phyloP scores from a whole-genome alignment of 1,140 invertebrate species.

The Drosophila littoralis region DNA sequence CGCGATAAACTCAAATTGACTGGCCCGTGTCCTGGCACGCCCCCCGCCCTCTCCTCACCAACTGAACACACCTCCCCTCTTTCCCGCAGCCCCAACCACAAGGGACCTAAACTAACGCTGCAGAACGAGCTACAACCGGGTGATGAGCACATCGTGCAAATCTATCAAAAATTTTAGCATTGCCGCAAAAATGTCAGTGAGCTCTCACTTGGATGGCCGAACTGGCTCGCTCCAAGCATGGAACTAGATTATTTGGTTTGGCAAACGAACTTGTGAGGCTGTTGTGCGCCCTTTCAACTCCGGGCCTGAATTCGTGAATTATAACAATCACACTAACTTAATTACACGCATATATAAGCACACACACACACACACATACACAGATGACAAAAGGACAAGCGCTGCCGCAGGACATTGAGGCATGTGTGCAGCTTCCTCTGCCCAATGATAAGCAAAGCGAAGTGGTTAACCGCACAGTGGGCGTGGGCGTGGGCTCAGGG shows the following conservation, averaged over 20 bases:
- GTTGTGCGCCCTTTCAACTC: neutral
- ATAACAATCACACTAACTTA: constrained; percentile 67
- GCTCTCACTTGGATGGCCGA: neutral
- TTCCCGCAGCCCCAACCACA: too few species aligned
- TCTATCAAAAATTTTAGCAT: constrained; percentile 49
- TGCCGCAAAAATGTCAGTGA: constrained; percentile 12
- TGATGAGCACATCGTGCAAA: constrained; percentile 27
- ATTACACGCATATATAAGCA: constrained; percentile 72
- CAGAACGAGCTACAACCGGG: neutral
- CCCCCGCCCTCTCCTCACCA: neutral
- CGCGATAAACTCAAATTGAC: constrained; percentile 55
- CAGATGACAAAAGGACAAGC: constrained; percentile 16
- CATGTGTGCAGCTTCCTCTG: constrained; percentile 42
- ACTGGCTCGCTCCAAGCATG: neutral
- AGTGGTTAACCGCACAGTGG: constrained; percentile 61
- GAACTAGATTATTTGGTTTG: neutral
- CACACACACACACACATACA: constrained; percentile 12
- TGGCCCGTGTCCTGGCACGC: constrained; percentile 1
- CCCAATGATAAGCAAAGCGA: constrained; percentile 60
- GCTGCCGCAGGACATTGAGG: constrained; percentile 63
- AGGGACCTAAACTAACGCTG: constrained; percentile 1
- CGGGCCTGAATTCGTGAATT: constrained; percentile 29
- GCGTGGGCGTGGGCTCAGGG: neutral
- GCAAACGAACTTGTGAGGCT: neutral
- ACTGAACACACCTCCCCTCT: too few species aligned